These are phyloP conservation scores for Aurelia sp. DNA, from an alignment of 30 jellyfish, hydroid and myxozoan genomes.

Conservation along the genomic window DNA sequence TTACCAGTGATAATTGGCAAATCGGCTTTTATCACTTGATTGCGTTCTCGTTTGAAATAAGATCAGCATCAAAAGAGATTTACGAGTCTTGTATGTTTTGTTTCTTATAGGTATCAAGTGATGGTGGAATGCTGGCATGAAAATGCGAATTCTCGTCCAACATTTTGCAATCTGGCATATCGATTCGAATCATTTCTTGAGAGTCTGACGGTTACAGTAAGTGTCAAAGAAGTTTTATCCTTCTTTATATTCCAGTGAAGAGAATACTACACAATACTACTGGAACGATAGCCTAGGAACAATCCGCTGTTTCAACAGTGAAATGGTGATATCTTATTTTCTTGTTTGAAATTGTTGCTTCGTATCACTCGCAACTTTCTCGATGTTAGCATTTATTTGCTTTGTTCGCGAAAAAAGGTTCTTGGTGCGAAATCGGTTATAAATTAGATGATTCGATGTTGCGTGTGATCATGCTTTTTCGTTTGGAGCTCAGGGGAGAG, in stretches of 20 bases:
- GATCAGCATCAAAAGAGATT: no score
- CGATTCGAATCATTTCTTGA: conserved; percentile 33
- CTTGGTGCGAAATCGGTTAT: no score
- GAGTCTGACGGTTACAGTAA: conserved; percentile 35
- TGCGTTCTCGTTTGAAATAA: no score
- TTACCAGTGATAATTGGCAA: no score
- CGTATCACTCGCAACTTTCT: neutral
- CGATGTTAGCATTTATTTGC: neutral
- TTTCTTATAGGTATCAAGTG: conserved; percentile 41
- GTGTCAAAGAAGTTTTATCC: neutral
- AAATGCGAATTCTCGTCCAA: conserved; percentile 64
- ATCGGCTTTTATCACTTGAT: no score
- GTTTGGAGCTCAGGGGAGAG: no score
- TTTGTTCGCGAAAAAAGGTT: neutral
- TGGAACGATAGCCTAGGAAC: no score
- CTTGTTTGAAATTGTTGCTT: neutral
- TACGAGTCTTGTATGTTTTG: neutral
- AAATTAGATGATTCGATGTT: no score
- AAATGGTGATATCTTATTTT: neutral
- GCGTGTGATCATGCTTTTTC: no score
- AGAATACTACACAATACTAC: no score
- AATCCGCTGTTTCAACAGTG: no score
- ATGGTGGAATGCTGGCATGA: conserved; percentile 79
- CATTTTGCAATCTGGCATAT: conserved; percentile 33
- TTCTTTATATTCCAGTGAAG: neutral